Conservation (phyloP, 2,797 vertebrate genomes). For the Aulostomus chinensis region DNA sequence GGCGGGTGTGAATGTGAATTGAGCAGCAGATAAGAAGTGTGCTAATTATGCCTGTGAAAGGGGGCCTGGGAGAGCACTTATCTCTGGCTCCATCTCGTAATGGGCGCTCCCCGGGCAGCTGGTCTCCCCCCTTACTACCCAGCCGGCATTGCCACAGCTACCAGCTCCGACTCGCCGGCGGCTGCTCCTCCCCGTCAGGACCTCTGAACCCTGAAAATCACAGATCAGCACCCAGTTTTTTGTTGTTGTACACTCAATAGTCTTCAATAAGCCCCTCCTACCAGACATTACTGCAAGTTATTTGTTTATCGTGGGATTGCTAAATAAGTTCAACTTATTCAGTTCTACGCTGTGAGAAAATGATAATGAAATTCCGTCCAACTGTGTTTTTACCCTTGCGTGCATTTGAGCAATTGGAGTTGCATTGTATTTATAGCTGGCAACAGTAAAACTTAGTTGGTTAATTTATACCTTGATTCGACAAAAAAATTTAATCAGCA, state of each 20-base stretch:
- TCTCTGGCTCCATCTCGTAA: slow-evolving; percentile 87
- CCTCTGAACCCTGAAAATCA: slow-evolving; percentile 24
- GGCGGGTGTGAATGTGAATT: slow-evolving; percentile 85
- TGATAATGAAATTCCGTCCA: no score
- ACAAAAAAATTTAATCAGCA: no score
- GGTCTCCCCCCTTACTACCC: slow-evolving; percentile 68
- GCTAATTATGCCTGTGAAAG: slow-evolving; percentile 88
- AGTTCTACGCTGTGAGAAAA: no score
- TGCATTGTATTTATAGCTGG: no score
- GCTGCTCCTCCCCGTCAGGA: slow-evolving; percentile 52
- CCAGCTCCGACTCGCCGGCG: slow-evolving; percentile 50
- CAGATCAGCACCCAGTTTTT: slow-evolving; percentile 5
- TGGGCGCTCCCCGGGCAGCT: slow-evolving; percentile 87
- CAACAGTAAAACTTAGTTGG: no score
- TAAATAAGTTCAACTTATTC: no score
- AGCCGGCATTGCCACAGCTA: slow-evolving; percentile 55
- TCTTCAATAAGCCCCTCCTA: no score
- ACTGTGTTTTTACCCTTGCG: no score
- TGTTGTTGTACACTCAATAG: background rate
- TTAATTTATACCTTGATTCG: no score
- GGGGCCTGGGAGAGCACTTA: slow-evolving; percentile 89
- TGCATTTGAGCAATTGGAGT: no score
- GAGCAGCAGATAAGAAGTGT: slow-evolving; percentile 88
- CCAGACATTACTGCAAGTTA: no score
- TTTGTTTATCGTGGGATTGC: no score